Conservation (phyloP, 2,888 invertebrate species). For the Drosophila incognita region DNA sequence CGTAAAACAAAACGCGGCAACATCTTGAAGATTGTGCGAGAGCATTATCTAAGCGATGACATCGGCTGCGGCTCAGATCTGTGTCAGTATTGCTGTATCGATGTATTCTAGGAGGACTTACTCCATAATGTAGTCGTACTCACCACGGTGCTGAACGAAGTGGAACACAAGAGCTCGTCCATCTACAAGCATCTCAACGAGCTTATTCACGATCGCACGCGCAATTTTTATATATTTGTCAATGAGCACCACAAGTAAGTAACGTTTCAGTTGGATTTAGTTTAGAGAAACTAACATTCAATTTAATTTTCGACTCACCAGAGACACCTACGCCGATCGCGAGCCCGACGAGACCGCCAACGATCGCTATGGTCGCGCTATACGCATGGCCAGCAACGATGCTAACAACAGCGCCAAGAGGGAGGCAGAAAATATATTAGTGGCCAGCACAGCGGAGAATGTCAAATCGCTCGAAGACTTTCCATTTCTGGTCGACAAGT, state of each 20-base stretch:
- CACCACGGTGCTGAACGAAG: constrained; percentile 96
- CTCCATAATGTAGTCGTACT: constrained; percentile 94
- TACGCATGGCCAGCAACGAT: too few relatives aligned
- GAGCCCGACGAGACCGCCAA: too few relatives aligned
- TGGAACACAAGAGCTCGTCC: constrained; percentile 94
- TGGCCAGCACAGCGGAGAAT: constrained; percentile 88
- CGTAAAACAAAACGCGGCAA: constrained; percentile 96
- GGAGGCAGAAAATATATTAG: too few relatives aligned
- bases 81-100: constrained; percentile 89
- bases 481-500: constrained; percentile 91
- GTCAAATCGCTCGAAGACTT: constrained; percentile 89
- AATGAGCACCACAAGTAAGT: constrained; percentile 98
- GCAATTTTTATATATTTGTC: constrained; percentile 96
- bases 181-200: constrained; percentile 95
- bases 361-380: too few relatives aligned
- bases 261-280: constrained; percentile 41
- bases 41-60: constrained; percentile 98
- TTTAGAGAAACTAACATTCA: neutral
- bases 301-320: constrained; percentile 78
- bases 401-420: too few relatives aligned
- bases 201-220: constrained; percentile 90
- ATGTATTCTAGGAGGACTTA: constrained; percentile 88
- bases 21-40: constrained; percentile 94
- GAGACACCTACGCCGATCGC: constrained; percentile 87
- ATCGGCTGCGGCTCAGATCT: constrained; percentile 94